Evolutionary conservation across 2,113 vertebrate genomes (phyloP), one percentile per base, ranked within the genome.

Genomic region (Platysternon megacephalum): DNA sequence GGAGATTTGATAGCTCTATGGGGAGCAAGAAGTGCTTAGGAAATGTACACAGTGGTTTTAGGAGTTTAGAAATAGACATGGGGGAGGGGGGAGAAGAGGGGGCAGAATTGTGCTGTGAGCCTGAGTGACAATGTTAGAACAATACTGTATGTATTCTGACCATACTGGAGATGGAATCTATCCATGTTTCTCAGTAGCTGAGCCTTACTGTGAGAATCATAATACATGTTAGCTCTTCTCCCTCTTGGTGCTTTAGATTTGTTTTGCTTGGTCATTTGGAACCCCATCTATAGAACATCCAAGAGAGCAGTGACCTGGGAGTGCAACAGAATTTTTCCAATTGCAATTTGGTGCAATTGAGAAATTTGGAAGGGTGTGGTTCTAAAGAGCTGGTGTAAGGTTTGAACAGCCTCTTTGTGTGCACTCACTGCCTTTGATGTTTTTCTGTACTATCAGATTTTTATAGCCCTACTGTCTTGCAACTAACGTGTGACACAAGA

Each of bases 1-100:
- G 56, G 19, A 84, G 5, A 22, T 5, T 4, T 86, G 44, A 19
- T 8, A 83, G 2, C 52, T 93, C 83, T 58, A 39, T 14, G 2
- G 28, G 86, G 42, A 86, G 29, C 68, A 76, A 46, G 28, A 51
- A 93, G 24, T 13, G 1, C 29, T 68, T n/a, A 56, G 22, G 17
- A 55, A 86, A 85, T 19, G 56, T 0, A 1, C 83, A 88, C 13
- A 4, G 0, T 28, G 42, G 22, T 46, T 8, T 35, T 48, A 82
- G 48, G 35, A 58, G 65, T 44, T 79, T 80, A 49, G 21, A 68
- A 84, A 84, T 4, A 53, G 16, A 3, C 42, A 3, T 5, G 0
- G 48, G 29, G 42, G 17, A 0, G 0, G 4, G 26, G 44, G 2
- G 5, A 78, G 76, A 84, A 91, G 24, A 44, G 44, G 2, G 5